phyloP scores from a whole-genome alignment of 1,140 invertebrate species.

The Thaumatotibia leucotreta region DNA sequence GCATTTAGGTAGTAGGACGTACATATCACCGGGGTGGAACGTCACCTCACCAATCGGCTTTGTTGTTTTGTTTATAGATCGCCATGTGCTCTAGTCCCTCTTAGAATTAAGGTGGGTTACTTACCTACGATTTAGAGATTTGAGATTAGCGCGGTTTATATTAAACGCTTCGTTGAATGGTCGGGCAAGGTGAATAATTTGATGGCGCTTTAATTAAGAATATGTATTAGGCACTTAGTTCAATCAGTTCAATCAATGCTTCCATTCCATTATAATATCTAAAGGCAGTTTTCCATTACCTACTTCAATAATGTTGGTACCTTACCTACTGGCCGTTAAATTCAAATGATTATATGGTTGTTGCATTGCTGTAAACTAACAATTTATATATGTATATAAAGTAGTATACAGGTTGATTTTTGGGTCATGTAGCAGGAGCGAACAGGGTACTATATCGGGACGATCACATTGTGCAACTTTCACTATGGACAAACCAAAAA shows the following conservation, averaged over 20 bases:
- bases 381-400: no score
- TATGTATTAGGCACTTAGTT: no score
- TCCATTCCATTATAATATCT: no score
- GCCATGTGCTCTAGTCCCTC: conserved; percentile 68
- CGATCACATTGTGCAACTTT: no score
- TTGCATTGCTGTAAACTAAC: background rate
- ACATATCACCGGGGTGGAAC: conserved; percentile 75
- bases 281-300: no score
- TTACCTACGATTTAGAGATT: conserved; percentile 23
- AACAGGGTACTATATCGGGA: no score
- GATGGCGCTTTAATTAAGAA: background rate
- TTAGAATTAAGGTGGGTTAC: conserved; percentile 53
- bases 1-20: conserved; percentile 75
- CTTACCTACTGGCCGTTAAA: background rate
- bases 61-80: conserved; percentile 70
- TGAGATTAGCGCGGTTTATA: background rate
- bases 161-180: background rate
- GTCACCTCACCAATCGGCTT: conserved; percentile 74
- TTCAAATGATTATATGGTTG: background rate
- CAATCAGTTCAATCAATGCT: no score
- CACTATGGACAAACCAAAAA: no score
- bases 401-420: no score
- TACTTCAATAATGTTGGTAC: background rate
- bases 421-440: no score
- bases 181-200: background rate